phyloP scores from a whole-genome alignment of 1,140 invertebrate species.

The Bombus sibiricus region DNA sequence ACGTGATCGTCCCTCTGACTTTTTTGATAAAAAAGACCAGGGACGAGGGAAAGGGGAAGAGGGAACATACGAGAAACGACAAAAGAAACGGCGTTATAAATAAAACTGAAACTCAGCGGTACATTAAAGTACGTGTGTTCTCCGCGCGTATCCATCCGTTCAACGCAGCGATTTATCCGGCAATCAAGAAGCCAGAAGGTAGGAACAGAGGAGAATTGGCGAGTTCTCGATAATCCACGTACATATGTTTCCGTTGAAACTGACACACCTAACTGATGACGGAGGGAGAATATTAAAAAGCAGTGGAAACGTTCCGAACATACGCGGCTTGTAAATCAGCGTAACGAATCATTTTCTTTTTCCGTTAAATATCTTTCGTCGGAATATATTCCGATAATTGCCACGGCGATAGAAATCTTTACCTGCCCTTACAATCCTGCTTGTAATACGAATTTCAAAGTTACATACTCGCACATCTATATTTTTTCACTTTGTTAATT shows the following conservation, averaged over 20 bases:
- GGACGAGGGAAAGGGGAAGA: background rate
- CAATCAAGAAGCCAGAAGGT: conserved; percentile 32
- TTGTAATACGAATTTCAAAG: too few relatives aligned
- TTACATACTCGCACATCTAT: too few relatives aligned
- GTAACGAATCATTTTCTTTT: background rate
- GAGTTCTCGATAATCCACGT: background rate
- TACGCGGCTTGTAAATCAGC: background rate
- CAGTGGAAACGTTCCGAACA: background rate
- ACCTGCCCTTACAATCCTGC: too few relatives aligned
- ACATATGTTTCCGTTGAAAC: background rate
- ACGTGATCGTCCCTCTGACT: conserved; percentile 21
- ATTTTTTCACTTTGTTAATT: too few relatives aligned
- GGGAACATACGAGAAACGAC: conserved; percentile 40
- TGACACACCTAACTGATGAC: background rate
- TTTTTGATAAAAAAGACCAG: conserved; percentile 14
- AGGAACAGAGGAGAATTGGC: background rate
- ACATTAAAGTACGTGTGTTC: conserved; percentile 50
- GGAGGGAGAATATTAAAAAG: background rate
- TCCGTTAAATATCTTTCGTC: background rate
- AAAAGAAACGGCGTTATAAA: conserved; percentile 57
- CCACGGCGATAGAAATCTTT: too few relatives aligned
- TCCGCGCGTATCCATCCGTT: conserved; percentile 40
- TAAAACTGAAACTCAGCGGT: conserved; percentile 51
- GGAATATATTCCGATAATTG: background rate
- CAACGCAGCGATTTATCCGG: conserved; percentile 48